Base-by-base conservation (phyloP, 2,888 invertebrate genomes). In the Nomada fucata region DNA sequence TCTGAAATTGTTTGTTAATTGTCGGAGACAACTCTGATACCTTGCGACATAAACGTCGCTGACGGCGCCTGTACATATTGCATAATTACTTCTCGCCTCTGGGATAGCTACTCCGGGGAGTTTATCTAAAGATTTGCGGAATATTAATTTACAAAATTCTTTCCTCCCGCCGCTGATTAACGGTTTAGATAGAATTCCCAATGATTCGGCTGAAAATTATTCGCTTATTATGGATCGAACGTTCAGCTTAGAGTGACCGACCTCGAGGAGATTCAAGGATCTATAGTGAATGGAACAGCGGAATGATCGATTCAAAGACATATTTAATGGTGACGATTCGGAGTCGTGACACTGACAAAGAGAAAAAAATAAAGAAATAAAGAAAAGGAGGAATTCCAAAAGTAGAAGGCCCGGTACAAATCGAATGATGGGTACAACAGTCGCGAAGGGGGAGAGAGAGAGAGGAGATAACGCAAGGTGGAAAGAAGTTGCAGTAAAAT, bases 401-500 rank as follows among this genome's bases (percentile, higher is more conserved):
- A 79, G 85, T 69, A 67, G 77, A 61, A 60, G 82, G 81, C 80
- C 76, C 64, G 74, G 75, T 23, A 61, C 18, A 60, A 47, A 5
- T 47, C 36, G 23, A 36, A 23, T 23, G 53, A 53, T 36, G 64
- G 20, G 76, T 77, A 18, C 71, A 78, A 65, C 65, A 83, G 69
- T 69, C 82, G 74, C 73, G 61, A 78, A 86, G 79, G 83, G 84
- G 84, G 83, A 29, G 20, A 26, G 42, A 44, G 15, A 20, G 20
- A 26, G 42, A 44, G 15, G 20, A 23, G 53, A 65, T 72, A 47
- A 81, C 76, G 82, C 79, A 87, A 84, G 86, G 86, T 84, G 82
- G 80, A 86, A 89, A 87, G 87, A 90, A 90, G 89, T 89, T 86
- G 86, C 88, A 90, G 89, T 88, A 89, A 92, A 92, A 91, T 91